Evolutionary conservation across 2,888 invertebrate genomes (phyloP).

Genomic region (Drosophila putrida): DNA sequence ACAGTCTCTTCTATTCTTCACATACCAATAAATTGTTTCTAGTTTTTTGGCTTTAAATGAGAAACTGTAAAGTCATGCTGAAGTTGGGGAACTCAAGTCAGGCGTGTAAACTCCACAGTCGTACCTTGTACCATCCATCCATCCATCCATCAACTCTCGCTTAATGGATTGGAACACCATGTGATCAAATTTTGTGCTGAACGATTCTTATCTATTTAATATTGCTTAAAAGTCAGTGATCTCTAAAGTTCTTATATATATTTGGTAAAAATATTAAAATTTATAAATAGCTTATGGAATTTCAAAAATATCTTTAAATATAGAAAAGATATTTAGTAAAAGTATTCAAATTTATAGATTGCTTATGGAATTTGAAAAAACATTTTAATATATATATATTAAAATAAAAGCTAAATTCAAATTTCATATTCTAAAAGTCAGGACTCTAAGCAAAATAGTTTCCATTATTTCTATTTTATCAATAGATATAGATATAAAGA

Average conservation of each 20-base stretch:
- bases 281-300: no score
- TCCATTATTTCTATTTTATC: neutral
- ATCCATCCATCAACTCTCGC: neutral
- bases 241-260: neutral
- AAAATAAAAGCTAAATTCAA: no score
- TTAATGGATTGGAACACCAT: slow-evolving; percentile 46
- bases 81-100: slow-evolving; percentile 18
- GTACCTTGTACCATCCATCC: slow-evolving; percentile 34
- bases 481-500: neutral
- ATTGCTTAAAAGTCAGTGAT: slow-evolving; percentile 5
- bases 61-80: slow-evolving; percentile 36
- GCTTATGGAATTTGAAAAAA: no score
- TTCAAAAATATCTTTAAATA: no score
- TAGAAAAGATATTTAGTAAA: no score
- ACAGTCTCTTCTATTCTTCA: slow-evolving; percentile 3
- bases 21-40: neutral
- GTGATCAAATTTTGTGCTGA: slow-evolving; percentile 1
- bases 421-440: no score
- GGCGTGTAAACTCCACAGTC: slow-evolving; percentile 30
- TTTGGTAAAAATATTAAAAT: no score
- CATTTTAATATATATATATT: no score
- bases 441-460: no score
- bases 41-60: neutral
- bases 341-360: no score
- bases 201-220: slow-evolving; percentile 22